These are phyloP conservation scores for Tachyglossus aculeatus DNA, from an alignment of 2,797 vertebrate species.

Conservation along the genomic window DNA sequence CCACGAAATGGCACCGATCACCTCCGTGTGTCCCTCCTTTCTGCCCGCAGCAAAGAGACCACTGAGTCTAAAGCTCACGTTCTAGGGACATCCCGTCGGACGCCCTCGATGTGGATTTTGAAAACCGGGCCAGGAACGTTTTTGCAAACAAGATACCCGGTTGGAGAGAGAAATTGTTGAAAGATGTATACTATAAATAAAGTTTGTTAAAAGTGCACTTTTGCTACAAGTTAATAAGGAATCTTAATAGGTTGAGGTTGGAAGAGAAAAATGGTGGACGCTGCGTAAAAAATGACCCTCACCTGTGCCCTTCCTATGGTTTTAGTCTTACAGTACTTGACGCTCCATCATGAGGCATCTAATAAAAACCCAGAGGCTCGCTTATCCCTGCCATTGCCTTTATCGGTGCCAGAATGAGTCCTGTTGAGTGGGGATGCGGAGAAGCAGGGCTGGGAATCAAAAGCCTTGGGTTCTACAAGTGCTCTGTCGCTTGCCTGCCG, in stretches of 20 bases:
- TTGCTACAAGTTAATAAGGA: constrained; percentile 73
- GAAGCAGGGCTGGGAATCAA: too few relatives aligned
- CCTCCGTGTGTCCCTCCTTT: too few relatives aligned
- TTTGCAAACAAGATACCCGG: constrained; percentile 67
- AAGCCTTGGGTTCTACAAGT: too few relatives aligned
- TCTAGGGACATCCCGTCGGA: constrained; percentile 32
- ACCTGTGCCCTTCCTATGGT: too few relatives aligned
- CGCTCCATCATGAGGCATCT: too few relatives aligned
- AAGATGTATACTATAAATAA: constrained; percentile 68
- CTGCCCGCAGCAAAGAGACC: constrained; percentile 51
- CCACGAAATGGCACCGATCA: constrained; percentile 30
- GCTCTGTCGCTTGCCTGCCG: too few relatives aligned
- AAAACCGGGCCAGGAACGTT: constrained; percentile 71
- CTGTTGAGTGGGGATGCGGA: too few relatives aligned
- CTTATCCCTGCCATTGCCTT: neutral
- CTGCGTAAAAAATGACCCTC: constrained; percentile 63
- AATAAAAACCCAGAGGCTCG: fast-evolving
- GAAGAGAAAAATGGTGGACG: constrained; percentile 52
- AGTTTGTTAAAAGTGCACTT: constrained; percentile 67
- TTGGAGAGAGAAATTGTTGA: constrained; percentile 65
- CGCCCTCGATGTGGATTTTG: constrained; percentile 68
- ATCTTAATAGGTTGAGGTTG: constrained; percentile 53
- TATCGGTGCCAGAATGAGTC: too few relatives aligned
- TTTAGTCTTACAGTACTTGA: too few relatives aligned
- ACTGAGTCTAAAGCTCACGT: constrained; percentile 46